phyloP scores from a whole-genome alignment of 2,888 invertebrate genomes.

The Caenorhabditis sp. region DNA sequence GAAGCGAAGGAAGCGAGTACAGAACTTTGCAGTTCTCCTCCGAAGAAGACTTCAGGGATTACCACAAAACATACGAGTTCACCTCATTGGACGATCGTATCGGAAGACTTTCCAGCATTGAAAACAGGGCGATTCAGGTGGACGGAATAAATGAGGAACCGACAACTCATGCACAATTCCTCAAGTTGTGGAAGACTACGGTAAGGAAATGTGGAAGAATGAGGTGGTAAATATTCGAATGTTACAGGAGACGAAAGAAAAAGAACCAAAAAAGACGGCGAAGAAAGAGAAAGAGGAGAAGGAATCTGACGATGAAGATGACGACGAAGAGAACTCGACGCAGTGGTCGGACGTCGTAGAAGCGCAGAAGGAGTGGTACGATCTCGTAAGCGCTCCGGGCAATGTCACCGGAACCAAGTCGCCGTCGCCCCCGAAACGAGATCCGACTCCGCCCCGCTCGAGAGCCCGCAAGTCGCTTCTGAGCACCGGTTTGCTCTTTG shows the following conservation, averaged over 20 bases:
- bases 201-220: too few relatives aligned
- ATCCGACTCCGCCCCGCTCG: neutral
- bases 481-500: constrained; percentile 60
- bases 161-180: constrained; percentile 56
- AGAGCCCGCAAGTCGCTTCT: constrained; percentile 33
- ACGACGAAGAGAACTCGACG: constrained; percentile 56
- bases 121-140: constrained; percentile 61
- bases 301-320: constrained; percentile 69
- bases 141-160: constrained; percentile 64
- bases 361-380: constrained; percentile 52
- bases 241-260: constrained; percentile 59
- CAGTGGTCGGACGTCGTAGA: constrained; percentile 58
- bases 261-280: constrained; percentile 38
- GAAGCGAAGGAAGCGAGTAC: constrained; percentile 43
- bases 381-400: constrained; percentile 24
- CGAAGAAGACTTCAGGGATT: constrained; percentile 63
- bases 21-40: constrained; percentile 38
- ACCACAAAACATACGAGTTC: constrained; percentile 74
- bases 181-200: constrained; percentile 65
- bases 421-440: neutral
- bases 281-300: constrained; percentile 56
- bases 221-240: too few relatives aligned
- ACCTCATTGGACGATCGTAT: constrained; percentile 69
- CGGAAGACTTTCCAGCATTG: constrained; percentile 48
- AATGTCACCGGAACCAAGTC: constrained; percentile 13